These are phyloP conservation scores for Coptodon rendalli DNA, from an alignment of 2,113 vertebrate genomes.

Conservation along the genomic window DNA sequence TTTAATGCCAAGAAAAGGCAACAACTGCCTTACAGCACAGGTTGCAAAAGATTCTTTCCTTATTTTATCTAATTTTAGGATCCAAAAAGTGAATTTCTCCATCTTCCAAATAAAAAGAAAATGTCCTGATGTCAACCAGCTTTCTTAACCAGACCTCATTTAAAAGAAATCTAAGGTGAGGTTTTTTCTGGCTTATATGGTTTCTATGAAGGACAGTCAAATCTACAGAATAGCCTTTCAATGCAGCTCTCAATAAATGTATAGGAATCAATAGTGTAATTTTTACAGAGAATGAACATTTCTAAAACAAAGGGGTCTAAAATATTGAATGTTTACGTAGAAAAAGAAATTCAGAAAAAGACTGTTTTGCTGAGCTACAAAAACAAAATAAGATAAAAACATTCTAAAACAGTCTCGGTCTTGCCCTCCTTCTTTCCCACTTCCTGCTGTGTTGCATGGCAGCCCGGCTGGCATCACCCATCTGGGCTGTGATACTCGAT, in stretches of 20 bases:
- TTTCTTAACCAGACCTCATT: not conserved
- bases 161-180: not conserved
- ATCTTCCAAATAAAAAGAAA: not conserved
- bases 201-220: not conserved
- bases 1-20: not conserved
- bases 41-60: not conserved
- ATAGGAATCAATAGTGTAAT: accelerated
- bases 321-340: not conserved
- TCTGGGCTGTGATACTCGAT: slow-evolving; percentile 4
- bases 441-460: not conserved
- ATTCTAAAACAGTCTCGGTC: not conserved
- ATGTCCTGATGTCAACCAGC: not conserved
- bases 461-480: slow-evolving; percentile 4
- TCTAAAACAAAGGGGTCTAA: not conserved
- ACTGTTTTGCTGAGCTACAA: not conserved
- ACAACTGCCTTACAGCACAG: not conserved
- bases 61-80: not conserved
- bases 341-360: not conserved
- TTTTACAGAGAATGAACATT: not conserved
- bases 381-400: not conserved
- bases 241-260: not conserved
- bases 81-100: not conserved
- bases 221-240: not conserved
- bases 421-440: not conserved
- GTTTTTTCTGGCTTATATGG: not conserved